These are phyloP conservation scores for Larimichthys crocea DNA, from an alignment of 2,113 vertebrate species.

Conservation along the genomic window DNA sequence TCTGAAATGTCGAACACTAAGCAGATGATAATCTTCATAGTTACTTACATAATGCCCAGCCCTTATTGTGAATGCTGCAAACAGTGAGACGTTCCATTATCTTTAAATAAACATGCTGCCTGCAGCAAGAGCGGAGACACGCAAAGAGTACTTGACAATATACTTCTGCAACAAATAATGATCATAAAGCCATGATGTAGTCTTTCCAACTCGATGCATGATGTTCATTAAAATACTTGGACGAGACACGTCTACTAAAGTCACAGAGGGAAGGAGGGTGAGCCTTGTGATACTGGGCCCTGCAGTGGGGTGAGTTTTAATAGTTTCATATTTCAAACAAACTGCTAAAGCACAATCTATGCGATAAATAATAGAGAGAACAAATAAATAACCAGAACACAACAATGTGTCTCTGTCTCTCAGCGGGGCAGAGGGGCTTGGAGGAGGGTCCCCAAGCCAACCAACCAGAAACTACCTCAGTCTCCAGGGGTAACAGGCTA, in stretches of 20 bases:
- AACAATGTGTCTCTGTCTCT: slow-evolving; percentile 38
- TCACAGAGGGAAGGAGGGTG: not conserved
- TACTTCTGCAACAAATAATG: not conserved
- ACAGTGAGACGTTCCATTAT: not conserved
- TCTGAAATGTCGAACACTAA: not conserved
- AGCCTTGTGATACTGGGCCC: not conserved
- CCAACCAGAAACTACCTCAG: slow-evolving; percentile 55
- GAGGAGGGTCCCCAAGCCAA: slow-evolving; percentile 46
- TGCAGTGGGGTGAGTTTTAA: not conserved
- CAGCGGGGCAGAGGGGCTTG: not conserved
- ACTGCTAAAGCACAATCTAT: not conserved
- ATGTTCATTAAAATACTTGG: slow-evolving; percentile 32
- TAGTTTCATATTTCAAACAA: not conserved
- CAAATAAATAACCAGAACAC: slow-evolving; percentile 3
- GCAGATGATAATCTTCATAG: not conserved
- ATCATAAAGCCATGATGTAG: not conserved
- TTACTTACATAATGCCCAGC: not conserved
- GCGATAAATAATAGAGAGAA: not conserved
- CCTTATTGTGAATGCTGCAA: not conserved
- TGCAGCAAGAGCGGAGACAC: not conserved
- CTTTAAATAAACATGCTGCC: not conserved
- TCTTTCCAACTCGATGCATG: slow-evolving; percentile 15
- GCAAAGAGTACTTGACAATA: not conserved
- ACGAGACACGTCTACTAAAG: not conserved
- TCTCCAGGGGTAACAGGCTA: slow-evolving; percentile 58